Percentiles rank a stretch among this genome's conserved stretches.
Conservation (phyloP, 1,140 invertebrate species). For the Aphelenchoides avenae region DNA sequence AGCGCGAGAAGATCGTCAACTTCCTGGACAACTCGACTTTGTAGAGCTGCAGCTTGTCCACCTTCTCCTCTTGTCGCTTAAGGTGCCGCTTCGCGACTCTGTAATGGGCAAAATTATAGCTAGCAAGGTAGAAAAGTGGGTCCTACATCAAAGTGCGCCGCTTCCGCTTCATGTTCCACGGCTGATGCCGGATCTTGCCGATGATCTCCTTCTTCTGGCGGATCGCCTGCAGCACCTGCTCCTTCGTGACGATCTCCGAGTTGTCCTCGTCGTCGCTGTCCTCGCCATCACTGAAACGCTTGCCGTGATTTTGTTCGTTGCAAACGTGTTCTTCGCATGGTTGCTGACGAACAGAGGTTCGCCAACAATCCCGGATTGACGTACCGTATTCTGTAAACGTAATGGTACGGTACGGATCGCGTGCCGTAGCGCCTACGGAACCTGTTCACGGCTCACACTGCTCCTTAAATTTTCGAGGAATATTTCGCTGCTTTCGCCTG, state of each 20-base stretch:
- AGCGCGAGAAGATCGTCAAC: conserved; percentile 75
- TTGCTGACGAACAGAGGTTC: not conserved
- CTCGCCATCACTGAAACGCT: conserved; percentile 29
- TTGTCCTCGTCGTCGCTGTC: conserved; percentile 52
- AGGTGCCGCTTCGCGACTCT: conserved; percentile 49
- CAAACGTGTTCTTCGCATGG: not conserved
- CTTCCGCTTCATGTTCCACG: conserved; percentile 80
- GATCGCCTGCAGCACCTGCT: conserved; percentile 84
- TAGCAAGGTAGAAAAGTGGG: conserved; percentile 21
- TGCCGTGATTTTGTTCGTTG: conserved; percentile 11
- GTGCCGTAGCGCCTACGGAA: too few species aligned
- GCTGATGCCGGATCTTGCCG: conserved; percentile 78
- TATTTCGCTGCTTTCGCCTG: too few species aligned
- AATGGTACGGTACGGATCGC: too few species aligned
- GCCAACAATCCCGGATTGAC: too few species aligned
- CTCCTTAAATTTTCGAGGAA: too few species aligned
- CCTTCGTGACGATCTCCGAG: conserved; percentile 63
- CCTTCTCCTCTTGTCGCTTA: conserved; percentile 52
- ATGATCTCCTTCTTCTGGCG: conserved; percentile 87
- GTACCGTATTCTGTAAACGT: too few species aligned
- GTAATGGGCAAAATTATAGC: conserved; percentile 14
- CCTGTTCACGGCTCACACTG: too few species aligned
- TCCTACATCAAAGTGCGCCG: conserved; percentile 69
- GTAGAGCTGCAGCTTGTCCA: conserved; percentile 52
- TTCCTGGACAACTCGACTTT: conserved; percentile 60